Conservation (phyloP, 2,113 vertebrate species). For the Heteronetta atricapilla region DNA sequence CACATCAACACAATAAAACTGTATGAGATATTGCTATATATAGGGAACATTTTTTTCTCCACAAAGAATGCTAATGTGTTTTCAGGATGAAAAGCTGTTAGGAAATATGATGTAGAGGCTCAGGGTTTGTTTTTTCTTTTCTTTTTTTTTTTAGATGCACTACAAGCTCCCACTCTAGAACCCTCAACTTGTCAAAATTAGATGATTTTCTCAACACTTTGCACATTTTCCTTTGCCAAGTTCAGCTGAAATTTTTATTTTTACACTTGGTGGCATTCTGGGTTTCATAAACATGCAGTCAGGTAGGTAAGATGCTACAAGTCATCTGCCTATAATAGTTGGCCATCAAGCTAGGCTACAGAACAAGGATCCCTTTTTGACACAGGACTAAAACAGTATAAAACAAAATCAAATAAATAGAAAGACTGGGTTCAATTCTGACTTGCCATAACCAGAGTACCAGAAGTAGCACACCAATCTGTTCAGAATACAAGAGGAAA, state of each 20-base stretch:
- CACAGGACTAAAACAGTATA: neutral
- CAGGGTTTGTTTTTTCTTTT: neutral
- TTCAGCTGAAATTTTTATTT: neutral
- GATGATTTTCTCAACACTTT: neutral
- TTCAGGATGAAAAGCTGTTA: neutral
- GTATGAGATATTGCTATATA: neutral
- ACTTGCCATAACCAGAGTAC: neutral
- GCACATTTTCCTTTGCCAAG: neutral
- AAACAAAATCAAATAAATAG: neutral
- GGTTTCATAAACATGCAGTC: neutral
- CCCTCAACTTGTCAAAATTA: neutral
- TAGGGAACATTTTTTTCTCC: neutral
- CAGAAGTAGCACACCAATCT: neutral
- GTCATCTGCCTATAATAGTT: neutral
- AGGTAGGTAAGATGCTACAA: neutral
- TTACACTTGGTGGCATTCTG: neutral
- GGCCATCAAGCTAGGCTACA: neutral
- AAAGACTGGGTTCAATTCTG: neutral
- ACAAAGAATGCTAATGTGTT: neutral
- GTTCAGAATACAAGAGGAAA: neutral
- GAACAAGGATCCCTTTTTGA: neutral
- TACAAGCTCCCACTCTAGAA: neutral
- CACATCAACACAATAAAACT: neutral
- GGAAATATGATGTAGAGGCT: neutral
- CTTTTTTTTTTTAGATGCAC: neutral